Evolutionary conservation across 1,140 invertebrate genomes (phyloP).

Genomic region (Nephila pilipes): DNA sequence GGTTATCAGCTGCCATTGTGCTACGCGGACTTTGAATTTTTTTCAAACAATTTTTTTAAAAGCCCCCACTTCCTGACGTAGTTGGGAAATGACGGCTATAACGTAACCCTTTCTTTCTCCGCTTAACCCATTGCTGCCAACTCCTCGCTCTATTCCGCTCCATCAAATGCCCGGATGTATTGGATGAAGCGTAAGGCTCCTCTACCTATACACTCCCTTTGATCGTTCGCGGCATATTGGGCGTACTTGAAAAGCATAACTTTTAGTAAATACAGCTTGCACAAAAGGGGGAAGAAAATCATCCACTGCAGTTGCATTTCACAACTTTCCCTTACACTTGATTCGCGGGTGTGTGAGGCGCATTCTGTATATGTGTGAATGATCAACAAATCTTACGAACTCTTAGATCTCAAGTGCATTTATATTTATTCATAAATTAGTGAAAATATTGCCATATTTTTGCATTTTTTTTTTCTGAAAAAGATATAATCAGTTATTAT

Average conservation of each 20-base stretch:
- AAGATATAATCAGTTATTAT: no score
- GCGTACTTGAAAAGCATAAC: slow-evolving; percentile 56
- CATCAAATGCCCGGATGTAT: slow-evolving; percentile 57
- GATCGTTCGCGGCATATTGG: slow-evolving; percentile 30
- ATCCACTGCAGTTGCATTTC: slow-evolving; percentile 42
- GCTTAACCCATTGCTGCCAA: slow-evolving; percentile 72
- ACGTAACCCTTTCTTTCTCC: slow-evolving; percentile 75
- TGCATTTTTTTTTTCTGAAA: no score
- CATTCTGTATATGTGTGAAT: background rate
- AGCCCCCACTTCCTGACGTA: slow-evolving; percentile 75
- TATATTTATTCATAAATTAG: no score
- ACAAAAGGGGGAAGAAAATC: background rate
- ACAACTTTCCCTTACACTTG: slow-evolving; percentile 57
- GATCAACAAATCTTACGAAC: no score
- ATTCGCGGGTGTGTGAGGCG: background rate
- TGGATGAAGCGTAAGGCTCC: slow-evolving; percentile 44
- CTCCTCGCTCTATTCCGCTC: slow-evolving; percentile 64
- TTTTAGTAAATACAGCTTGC: slow-evolving; percentile 57
- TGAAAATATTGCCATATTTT: no score
- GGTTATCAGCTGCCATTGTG: slow-evolving; percentile 76
- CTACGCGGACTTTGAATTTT: slow-evolving; percentile 72
- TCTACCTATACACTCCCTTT: slow-evolving; percentile 49
- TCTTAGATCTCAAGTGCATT: no score
- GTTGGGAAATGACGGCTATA: slow-evolving; percentile 72
- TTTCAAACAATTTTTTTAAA: slow-evolving; percentile 68